phyloP scores from a whole-genome alignment of 2,113 vertebrate genomes.

The Limanda limanda region DNA sequence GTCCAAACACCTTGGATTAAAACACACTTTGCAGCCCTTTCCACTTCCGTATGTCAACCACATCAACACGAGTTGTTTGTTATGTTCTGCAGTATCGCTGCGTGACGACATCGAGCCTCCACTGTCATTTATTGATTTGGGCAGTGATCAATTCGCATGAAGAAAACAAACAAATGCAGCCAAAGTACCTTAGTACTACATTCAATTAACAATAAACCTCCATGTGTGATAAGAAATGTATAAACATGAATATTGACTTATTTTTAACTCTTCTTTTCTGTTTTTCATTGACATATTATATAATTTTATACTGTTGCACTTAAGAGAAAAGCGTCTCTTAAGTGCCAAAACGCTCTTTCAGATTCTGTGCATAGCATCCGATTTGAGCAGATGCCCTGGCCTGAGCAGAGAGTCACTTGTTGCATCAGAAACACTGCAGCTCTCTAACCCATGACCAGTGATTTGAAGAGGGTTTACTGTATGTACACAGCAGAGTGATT shows the following conservation, averaged over 20 bases:
- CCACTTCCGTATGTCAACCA: too few relatives aligned
- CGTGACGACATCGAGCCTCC: neutral
- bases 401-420: neutral
- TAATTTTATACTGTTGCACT: too few relatives aligned
- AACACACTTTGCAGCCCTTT: neutral
- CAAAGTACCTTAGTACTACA: neutral
- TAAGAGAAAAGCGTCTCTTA: too few relatives aligned
- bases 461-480: slow-evolving; percentile 24
- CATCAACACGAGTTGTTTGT: neutral
- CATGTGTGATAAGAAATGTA: neutral
- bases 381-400: neutral
- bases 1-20: neutral
- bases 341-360: too few relatives aligned
- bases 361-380: too few relatives aligned
- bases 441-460: slow-evolving; percentile 46
- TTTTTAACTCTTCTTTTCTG: too few relatives aligned
- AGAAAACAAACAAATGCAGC: neutral
- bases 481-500: slow-evolving; percentile 47
- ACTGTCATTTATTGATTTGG: neutral
- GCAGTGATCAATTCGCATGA: neutral
- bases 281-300: neutral
- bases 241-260: neutral
- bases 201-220: neutral
- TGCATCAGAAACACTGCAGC: slow-evolving; percentile 13
- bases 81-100: neutral